Conservation (phyloP, 2,888 invertebrate species). For the Malachius bipustulatus region DNA sequence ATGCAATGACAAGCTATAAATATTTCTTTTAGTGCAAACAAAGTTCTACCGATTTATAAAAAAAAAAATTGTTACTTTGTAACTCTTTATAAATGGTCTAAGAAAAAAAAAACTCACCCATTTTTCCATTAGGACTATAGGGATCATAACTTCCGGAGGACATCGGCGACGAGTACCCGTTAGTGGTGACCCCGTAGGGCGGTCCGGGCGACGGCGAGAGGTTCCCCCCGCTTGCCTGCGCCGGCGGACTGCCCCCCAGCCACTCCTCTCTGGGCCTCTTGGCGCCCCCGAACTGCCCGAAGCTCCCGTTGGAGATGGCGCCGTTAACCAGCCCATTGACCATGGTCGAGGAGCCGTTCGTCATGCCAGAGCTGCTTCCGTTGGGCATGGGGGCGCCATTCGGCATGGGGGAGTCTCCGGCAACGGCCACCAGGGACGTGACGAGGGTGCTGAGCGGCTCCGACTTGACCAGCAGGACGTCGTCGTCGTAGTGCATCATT, state of each 20-base stretch:
- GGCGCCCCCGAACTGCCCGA: constrained; percentile 22
- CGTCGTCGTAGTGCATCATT: constrained; percentile 46
- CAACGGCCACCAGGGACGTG: constrained; percentile 35
- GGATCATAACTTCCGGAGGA: constrained; percentile 83
- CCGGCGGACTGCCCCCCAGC: constrained; percentile 49
- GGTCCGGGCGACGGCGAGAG: constrained; percentile 58
- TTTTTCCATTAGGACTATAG: constrained; percentile 80
- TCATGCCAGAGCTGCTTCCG: constrained; percentile 16
- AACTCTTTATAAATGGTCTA: too few species aligned
- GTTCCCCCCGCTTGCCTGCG: constrained; percentile 46
- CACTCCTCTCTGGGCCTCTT: constrained; percentile 52
- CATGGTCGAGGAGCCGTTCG: constrained; percentile 27
- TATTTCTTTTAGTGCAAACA: too few species aligned
- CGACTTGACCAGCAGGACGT: constrained; percentile 39
- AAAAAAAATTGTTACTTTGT: too few species aligned
- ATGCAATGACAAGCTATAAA: too few species aligned
- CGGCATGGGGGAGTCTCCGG: constrained; percentile 33
- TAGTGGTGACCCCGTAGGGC: constrained; percentile 46
- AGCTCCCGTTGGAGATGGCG: constrained; percentile 10
- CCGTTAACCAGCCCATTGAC: constrained; percentile 23
- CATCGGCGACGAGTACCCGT: constrained; percentile 77
- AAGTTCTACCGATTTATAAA: too few species aligned
- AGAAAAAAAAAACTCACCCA: too few species aligned
- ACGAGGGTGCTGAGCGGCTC: constrained; percentile 32
- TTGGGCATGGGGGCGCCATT: constrained; percentile 34